These are phyloP conservation scores for Chrysaora quinquecirrha DNA, from an alignment of 30 jellyfish, hydroid and myxozoan genomes.

Conservation along the genomic window DNA sequence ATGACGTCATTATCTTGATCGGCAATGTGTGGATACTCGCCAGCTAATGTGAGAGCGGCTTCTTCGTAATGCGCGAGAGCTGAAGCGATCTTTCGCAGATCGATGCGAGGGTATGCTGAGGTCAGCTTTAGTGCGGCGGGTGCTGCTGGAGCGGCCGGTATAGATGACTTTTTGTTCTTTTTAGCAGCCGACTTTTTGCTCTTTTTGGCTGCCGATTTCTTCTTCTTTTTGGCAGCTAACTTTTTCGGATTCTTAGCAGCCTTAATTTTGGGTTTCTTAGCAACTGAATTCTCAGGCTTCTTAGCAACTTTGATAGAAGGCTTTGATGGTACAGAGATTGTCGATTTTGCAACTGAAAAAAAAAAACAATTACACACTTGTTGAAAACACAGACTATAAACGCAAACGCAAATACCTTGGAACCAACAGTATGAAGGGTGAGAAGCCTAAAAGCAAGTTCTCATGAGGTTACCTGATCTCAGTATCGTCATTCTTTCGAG, in stretches of 20 bases:
- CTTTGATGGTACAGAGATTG: too few species aligned
- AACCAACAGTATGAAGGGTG: too few species aligned
- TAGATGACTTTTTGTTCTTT: constrained; percentile 23
- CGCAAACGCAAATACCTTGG: too few species aligned
- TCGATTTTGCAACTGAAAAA: too few species aligned
- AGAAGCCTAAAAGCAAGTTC: too few species aligned
- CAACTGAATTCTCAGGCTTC: too few species aligned
- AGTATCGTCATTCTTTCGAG: too few species aligned
- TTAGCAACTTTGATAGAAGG: too few species aligned
- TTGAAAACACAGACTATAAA: too few species aligned
- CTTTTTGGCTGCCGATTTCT: constrained; percentile 13
- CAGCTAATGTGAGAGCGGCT: constrained; percentile 92
- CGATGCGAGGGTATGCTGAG: constrained; percentile 89
- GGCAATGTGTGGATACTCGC: constrained; percentile 87
- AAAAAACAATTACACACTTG: too few species aligned
- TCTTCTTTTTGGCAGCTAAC: background rate
- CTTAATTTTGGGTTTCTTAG: too few species aligned
- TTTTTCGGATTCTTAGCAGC: background rate
- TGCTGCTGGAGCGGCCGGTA: constrained; percentile 52
- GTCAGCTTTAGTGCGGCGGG: background rate
- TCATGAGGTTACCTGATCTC: too few species aligned
- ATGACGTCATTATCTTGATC: constrained; percentile 60
- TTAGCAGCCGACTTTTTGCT: background rate
- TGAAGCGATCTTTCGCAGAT: constrained; percentile 84
- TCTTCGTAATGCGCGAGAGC: constrained; percentile 94